phyloP scores from a whole-genome alignment of 2,797 vertebrate genomes.

The Poeciliopsis presidionis region DNA sequence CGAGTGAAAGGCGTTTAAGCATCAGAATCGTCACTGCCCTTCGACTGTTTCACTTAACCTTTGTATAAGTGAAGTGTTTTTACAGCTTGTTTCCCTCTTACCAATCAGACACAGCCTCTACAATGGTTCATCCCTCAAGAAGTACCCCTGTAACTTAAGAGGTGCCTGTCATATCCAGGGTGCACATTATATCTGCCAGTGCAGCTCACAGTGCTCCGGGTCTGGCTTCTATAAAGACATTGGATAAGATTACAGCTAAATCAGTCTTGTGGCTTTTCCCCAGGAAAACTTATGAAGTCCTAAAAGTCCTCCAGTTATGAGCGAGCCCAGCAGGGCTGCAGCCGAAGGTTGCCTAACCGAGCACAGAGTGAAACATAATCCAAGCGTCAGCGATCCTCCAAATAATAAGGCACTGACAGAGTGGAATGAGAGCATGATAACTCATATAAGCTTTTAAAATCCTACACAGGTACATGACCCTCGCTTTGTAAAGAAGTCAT shows the following conservation, averaged over 20 bases:
- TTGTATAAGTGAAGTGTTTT: slow-evolving; percentile 14
- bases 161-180: slow-evolving; percentile 64
- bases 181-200: slow-evolving; percentile 61
- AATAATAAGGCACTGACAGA: slow-evolving; percentile 93
- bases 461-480: slow-evolving; percentile 90
- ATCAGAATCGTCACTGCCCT: slow-evolving; percentile 1
- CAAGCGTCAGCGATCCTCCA: slow-evolving; percentile 88
- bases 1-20: not conserved
- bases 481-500: slow-evolving; percentile 89
- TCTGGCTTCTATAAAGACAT: slow-evolving; percentile 86
- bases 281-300: slow-evolving; percentile 87
- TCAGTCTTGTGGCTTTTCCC: slow-evolving; percentile 83
- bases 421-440: slow-evolving; percentile 95
- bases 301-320: slow-evolving; percentile 81
- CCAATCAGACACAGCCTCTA: slow-evolving; percentile 14
- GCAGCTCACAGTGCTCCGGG: slow-evolving; percentile 62
- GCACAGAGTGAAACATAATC: slow-evolving; percentile 83
- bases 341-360: slow-evolving; percentile 62
- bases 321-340: slow-evolving; percentile 79
- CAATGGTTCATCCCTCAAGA: slow-evolving; percentile 43
- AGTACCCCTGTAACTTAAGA: slow-evolving; percentile 39
- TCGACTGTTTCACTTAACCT: slow-evolving; percentile 20
- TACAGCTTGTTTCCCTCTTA: slow-evolving; percentile 7
- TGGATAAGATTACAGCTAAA: slow-evolving; percentile 85
- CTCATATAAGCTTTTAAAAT: slow-evolving; percentile 88